Percentiles rank a stretch among this genome's conserved stretches.
phyloP scores from a whole-genome alignment of 2,113 vertebrate species.

The Thalassoma bifasciatum region DNA sequence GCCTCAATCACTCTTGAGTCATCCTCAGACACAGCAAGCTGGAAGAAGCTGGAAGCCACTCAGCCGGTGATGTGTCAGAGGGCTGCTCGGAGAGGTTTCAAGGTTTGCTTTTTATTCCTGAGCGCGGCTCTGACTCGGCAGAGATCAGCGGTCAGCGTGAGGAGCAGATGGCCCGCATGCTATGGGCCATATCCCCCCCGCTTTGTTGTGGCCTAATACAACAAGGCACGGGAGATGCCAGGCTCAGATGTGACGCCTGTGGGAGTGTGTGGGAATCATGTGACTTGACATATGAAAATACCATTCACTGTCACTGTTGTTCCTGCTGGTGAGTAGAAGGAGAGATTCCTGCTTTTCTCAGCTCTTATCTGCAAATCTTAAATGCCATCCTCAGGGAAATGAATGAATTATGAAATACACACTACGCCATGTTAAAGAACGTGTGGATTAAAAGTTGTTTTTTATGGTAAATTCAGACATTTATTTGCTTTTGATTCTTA shows the following conservation, averaged over 20 bases:
- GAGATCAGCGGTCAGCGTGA: slow-evolving; percentile 52
- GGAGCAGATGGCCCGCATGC: slow-evolving; percentile 61
- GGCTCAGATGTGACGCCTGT: slow-evolving; percentile 49
- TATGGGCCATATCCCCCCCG: slow-evolving; percentile 14
- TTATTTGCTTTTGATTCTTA: neutral
- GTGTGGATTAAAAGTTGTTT: too few species aligned
- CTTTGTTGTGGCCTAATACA: slow-evolving; percentile 28
- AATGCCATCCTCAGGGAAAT: neutral
- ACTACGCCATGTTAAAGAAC: too few species aligned
- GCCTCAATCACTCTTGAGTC: slow-evolving; percentile 10
- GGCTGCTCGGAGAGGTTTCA: slow-evolving; percentile 13
- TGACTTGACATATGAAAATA: slow-evolving; percentile 20
- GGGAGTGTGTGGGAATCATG: slow-evolving; percentile 31
- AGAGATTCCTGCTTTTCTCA: neutral
- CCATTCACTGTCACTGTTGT: neutral
- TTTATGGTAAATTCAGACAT: neutral
- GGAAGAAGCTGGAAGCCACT: slow-evolving; percentile 11
- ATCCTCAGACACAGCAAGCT: neutral
- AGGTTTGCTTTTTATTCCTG: slow-evolving; percentile 26
- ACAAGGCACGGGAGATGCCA: slow-evolving; percentile 25
- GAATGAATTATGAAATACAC: neutral
- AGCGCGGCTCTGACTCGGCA: slow-evolving; percentile 13
- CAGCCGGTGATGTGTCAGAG: slow-evolving; percentile 16
- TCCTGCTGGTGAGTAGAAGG: neutral
- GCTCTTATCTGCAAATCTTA: neutral